A percentile compares a stretch with the other conserved stretches of the same genome.
Conservation (phyloP, 2,113 vertebrate genomes). For the Tachycineta bicolor region DNA sequence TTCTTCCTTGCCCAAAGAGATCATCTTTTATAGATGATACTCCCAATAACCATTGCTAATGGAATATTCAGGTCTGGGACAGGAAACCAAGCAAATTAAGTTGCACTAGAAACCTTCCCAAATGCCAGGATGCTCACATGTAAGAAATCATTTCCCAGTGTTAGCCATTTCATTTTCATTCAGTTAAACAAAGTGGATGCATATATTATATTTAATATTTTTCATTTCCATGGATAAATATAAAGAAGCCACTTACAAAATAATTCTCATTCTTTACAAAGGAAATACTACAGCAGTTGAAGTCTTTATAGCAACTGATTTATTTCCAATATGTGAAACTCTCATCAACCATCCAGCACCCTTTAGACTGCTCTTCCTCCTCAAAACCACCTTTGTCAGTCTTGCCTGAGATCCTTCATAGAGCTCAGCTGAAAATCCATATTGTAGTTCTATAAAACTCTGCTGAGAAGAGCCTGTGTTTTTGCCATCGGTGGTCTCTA, state of each 20-base stretch:
- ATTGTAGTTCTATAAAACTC: neutral
- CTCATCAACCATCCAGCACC: neutral
- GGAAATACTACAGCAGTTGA: neutral
- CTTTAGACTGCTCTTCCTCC: neutral
- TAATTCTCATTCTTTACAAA: neutral
- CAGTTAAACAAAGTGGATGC: neutral
- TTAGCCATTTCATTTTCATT: neutral
- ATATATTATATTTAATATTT: neutral
- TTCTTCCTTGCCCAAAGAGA: neutral
- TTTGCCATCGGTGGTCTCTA: neutral
- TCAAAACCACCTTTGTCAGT: neutral
- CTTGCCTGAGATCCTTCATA: neutral
- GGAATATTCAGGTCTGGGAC: neutral
- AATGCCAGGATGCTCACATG: neutral
- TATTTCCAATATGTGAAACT: neutral
- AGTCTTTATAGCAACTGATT: neutral
- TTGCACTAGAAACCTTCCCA: neutral
- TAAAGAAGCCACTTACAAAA: neutral
- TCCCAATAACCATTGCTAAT: neutral
- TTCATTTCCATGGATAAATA: neutral
- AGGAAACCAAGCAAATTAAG: neutral
- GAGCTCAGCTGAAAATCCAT: neutral
- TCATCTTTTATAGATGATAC: neutral
- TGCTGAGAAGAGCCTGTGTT: neutral
- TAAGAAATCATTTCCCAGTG: neutral